Conservation (phyloP, 1,140 invertebrate species). For the Diplogasteroides magnus region DNA sequence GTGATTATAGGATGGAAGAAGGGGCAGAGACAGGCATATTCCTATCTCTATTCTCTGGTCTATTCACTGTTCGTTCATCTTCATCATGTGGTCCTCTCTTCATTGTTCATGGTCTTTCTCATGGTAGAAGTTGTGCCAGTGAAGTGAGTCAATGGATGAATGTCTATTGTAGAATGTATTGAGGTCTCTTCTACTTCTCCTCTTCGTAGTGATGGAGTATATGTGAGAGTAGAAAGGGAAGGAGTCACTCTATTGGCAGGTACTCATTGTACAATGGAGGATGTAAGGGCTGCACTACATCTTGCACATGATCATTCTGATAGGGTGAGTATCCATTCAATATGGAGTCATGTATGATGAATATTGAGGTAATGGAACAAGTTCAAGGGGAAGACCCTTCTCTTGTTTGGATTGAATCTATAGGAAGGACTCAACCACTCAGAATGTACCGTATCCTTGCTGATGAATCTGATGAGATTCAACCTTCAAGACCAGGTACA, state of each 20-base stretch:
- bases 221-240: conserved; percentile 1
- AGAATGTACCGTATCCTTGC: conserved; percentile 21
- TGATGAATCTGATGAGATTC: conserved; percentile 12
- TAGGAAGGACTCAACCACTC: not conserved
- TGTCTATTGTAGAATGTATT: too few species aligned
- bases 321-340: not conserved
- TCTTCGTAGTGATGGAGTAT: not conserved
- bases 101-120: too few species aligned
- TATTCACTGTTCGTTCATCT: not conserved
- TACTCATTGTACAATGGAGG: not conserved
- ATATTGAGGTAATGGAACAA: not conserved
- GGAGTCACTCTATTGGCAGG: not conserved
- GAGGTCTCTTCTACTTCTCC: not conserved
- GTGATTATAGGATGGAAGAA: conserved; percentile 2
- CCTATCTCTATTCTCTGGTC: not conserved
- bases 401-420: conserved; percentile 9
- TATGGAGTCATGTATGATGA: not conserved
- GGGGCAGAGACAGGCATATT: not conserved
- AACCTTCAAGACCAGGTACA: conserved; percentile 5
- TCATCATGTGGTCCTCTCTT: too few species aligned
- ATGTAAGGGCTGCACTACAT: not conserved
- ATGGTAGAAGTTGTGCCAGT: too few species aligned
- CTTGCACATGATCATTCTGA: not conserved
- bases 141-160: too few species aligned
- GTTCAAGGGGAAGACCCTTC: conserved; percentile 5